Base-by-base conservation (phyloP, 2,888 invertebrate genomes). In the Ptilodon capucinus region DNA sequence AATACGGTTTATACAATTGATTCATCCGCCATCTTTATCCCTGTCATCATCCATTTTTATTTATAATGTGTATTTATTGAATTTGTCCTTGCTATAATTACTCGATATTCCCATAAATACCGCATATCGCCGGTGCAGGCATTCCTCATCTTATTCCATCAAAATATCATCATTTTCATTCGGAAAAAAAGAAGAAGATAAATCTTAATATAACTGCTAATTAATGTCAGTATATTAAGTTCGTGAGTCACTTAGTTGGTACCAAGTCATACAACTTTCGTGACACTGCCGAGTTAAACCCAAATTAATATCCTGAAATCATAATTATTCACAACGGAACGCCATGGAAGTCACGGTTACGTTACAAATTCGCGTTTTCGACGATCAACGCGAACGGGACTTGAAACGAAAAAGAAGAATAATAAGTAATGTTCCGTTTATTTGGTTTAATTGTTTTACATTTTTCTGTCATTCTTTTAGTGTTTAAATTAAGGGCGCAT, bases 271-370 rank as follows among this genome's bases (percentile, higher is more conserved):
- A 19, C 21, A 14, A 44, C 39, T 45, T 5, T 28, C 42, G 51
- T 51, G 51, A 42, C 39, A n/a, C 7, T 9, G 9, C 17, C 2
- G 18, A 11, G n/a, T 17, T 2, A 25, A 39, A 39, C n/a, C 19
- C 13, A 2, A 39, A 39, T 7, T 39, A 39, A 39, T 39, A 21
- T 21, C 39, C 17, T 39, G 2, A 39, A 21, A 21, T 39, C 39
- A 42, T 51, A 18, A 51, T 51, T 45, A 51, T 45, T 50, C 16
- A 51, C 38, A 5, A 11, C 14, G 16, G 32, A 1, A 5, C 34
- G 39, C 34, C 13, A 40, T 45, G 35, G 25, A 23, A 8, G 38
- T 39, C 41, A 51, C 40, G 23, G 16, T 34, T 32, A 32, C 16
- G 30, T 40, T 38, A 42, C 11, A 17, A 30, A 44, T 16, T 42